Evolutionary conservation across 2,113 vertebrate species (phyloP), one percentile per base, ranked within the genome.

Genomic region (Morone saxatilis): DNA sequence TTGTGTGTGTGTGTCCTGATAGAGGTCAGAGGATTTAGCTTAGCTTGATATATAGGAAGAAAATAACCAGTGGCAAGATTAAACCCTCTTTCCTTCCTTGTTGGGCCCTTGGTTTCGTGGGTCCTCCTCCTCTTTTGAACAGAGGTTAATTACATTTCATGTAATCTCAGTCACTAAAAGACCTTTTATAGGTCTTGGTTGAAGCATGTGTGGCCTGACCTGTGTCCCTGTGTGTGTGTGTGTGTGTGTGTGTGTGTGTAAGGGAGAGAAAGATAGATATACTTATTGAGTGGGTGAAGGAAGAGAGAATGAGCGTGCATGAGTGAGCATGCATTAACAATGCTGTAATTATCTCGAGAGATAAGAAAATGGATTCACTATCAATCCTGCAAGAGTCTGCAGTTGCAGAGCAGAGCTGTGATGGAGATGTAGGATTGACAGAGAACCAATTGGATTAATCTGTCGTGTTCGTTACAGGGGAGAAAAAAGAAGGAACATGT

Each of bases 391-490:
- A 47, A 51, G 40, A 84, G 56, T 72, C 20, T 0, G 74, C 68
- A 60, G 61, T 62, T 76, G 57, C 43, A 14, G 43, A 74, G 80
- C 71, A 50, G 81, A 81, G 75, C 53, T 47, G 31, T 31, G 84
- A 91, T 93, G 81, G 89, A 88, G 88, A 88, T 68, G 82, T 88
- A 36, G 80, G 61, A 83, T 80, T 87, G 91, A 83, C 85, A 78
- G 84, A 36, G 80, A 89, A 50, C 43, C 74, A 73, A 81, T 89
- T 51, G 76, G 86, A 89, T 84, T 25, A 86, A 91, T 86, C 87
- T 89, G 87, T 86, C 88, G 80, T 90, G 76, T 82, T 89, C 75
- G 59, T 83, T 72, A 13, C 76, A 87, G 77, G 59, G 61, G 48
- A 83, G 66, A 60, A 63, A 88, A 85, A 65, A 66, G 63, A 62